Evolutionary conservation across 2,797 vertebrate genomes (phyloP).

Genomic region (Hydrophis major): DNA sequence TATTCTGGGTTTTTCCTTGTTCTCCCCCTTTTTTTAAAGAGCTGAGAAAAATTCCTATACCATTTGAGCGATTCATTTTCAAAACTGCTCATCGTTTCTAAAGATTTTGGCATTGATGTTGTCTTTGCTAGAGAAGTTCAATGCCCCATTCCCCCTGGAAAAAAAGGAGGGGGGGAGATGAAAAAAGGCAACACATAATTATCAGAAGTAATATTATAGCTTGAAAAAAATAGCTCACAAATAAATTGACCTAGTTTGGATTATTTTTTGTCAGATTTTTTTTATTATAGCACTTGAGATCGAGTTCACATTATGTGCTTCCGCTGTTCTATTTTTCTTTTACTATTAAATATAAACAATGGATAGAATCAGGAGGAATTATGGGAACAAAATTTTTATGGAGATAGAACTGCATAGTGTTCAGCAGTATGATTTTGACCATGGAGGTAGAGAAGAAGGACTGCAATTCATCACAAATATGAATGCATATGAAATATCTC

Average conservation of each 20-base stretch:
- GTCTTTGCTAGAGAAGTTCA: neutral
- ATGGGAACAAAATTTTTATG: neutral
- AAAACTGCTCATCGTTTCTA: neutral
- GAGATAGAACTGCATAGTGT: neutral
- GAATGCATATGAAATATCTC: neutral
- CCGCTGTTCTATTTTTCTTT: neutral
- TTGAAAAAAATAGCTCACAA: slow-evolving; percentile 2
- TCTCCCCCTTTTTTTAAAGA: neutral
- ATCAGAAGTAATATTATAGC: neutral
- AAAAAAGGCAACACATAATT: neutral
- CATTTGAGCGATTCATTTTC: neutral
- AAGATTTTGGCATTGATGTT: slow-evolving; percentile 7
- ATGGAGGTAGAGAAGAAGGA: neutral
- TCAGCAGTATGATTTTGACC: neutral
- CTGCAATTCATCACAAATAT: neutral
- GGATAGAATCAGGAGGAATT: neutral
- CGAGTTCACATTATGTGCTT: neutral
- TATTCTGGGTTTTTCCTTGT: neutral
- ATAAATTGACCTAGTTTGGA: slow-evolving; percentile 16
- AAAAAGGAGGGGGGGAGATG: neutral
- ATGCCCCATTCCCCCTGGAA: neutral
- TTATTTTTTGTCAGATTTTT: slow-evolving; percentile 1
- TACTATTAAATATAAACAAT: neutral
- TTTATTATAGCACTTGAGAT: slow-evolving; percentile 6
- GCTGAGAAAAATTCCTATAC: neutral